Evolutionary conservation across 2,113 vertebrate genomes (phyloP), one percentile per base, ranked within the genome.

Genomic region (Neoarius graeffei): DNA sequence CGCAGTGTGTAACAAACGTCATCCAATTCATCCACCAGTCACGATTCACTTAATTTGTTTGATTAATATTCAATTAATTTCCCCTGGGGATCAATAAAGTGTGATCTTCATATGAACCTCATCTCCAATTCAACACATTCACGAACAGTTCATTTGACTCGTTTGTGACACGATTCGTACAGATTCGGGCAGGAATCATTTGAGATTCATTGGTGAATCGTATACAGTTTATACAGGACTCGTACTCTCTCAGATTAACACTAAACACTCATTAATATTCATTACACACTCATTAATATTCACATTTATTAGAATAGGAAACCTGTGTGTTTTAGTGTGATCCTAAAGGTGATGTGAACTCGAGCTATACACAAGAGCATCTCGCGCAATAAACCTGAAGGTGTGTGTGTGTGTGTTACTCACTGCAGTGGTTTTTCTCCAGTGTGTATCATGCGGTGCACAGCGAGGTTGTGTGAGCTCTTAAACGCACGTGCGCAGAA

Each of bases 401-500:
- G n/a, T 7, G 2, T 2, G 35, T 9, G 35, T 52, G 2, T 42
- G 9, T 52, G 6, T 20, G 79, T 69, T 74, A 98, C 98, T 97
- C 80, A 99, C 98, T 99, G 98, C 76, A 99, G 94, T 3, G 98
- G 98, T 91, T 99, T 99, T 94, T 99, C 98, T 94, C 98, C 98
- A 0, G 98, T 99, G 91, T 99, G 98, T 92, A 99, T 99, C 98
- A 99, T 99, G 14, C 98, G 96, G 91, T 99, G 98, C 88, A 99
- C 98, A 0, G 98, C 98, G 94, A 99, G 93, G 91, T 99, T 99
- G 91, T 99, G 98, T 84, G 98, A 99, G 89, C 98, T 99, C 95
- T 99, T 99, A 92, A 99, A 99, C 30, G 98, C 98, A 60, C 98
- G 97, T 90, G 98, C 98, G 52, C 98, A 99, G 89, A 99, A 99